Conservation (phyloP, 2,113 vertebrate genomes). For the Romanogobio albipinnatus region DNA sequence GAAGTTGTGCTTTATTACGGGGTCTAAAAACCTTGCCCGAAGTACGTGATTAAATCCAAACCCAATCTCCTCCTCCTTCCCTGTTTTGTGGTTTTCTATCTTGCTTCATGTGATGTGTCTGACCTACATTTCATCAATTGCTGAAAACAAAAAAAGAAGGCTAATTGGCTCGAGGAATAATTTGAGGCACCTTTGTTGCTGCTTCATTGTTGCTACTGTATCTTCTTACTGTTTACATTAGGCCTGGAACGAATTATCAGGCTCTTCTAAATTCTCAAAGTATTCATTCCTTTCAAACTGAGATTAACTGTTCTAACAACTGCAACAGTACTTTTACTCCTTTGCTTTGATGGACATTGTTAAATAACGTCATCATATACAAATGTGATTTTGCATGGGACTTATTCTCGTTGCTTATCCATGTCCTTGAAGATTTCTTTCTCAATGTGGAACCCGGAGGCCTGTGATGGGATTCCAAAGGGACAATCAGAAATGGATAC, state of each 20-base stretch:
- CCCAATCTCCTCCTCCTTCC: slow-evolving; percentile 63
- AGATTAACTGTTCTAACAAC: background rate
- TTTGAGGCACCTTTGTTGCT: slow-evolving; percentile 17
- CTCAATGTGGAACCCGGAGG: slow-evolving; percentile 39
- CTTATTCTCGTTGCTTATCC: slow-evolving; percentile 7
- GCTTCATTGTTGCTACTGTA: slow-evolving; percentile 25
- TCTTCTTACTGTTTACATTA: slow-evolving; percentile 39
- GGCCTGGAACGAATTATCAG: slow-evolving; percentile 28
- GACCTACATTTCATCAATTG: slow-evolving; percentile 21
- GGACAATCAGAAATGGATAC: slow-evolving; percentile 72
- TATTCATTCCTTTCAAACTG: background rate
- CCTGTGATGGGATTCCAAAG: slow-evolving; percentile 58
- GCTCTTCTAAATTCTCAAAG: slow-evolving; percentile 23
- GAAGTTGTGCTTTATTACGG: slow-evolving; percentile 67
- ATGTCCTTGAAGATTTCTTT: background rate
- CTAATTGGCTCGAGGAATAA: slow-evolving; percentile 19
- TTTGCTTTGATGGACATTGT: background rate
- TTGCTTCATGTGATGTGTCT: slow-evolving; percentile 12
- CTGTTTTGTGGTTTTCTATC: slow-evolving; percentile 53
- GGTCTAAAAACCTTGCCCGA: slow-evolving; percentile 63
- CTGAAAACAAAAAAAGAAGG: slow-evolving; percentile 2
- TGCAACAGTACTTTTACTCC: background rate
- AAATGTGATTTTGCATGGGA: background rate
- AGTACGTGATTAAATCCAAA: slow-evolving; percentile 49
- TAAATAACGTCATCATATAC: background rate